phyloP scores from a whole-genome alignment of 2,888 invertebrate genomes.

The Erebia palarica region DNA sequence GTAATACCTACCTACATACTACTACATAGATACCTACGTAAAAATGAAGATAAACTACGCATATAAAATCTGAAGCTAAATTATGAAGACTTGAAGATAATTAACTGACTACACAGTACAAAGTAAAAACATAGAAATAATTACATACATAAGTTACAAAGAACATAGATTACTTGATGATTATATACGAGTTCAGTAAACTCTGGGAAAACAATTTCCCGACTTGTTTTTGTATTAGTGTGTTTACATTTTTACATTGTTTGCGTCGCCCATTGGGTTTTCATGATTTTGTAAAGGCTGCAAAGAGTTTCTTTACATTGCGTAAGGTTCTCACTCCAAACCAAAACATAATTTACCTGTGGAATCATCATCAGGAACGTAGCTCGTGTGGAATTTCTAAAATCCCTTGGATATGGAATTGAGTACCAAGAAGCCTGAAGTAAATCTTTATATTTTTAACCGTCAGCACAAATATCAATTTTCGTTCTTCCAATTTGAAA shows the following conservation, averaged over 20 bases:
- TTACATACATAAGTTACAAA: neutral
- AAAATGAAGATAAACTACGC: too few species aligned
- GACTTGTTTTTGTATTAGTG: slow-evolving; percentile 21
- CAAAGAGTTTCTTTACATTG: neutral
- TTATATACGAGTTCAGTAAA: slow-evolving; percentile 30
- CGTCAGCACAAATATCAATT: too few species aligned
- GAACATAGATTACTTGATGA: neutral
- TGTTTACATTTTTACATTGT: neutral
- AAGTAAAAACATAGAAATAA: neutral
- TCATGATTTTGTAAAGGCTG: neutral
- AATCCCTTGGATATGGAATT: too few species aligned
- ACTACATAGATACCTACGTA: too few species aligned
- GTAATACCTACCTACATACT: too few species aligned
- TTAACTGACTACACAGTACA: neutral
- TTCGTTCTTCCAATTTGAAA: too few species aligned
- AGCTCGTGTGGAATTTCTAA: too few species aligned
- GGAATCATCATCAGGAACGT: too few species aligned
- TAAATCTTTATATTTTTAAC: too few species aligned
- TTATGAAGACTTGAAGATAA: neutral
- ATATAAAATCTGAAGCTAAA: neutral
- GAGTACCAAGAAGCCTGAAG: too few species aligned
- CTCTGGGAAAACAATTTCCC: slow-evolving; percentile 25
- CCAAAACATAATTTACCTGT: too few species aligned
- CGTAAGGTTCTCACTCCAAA: neutral
- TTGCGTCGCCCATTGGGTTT: neutral